Conservation (phyloP, 2,888 invertebrate genomes). For the Cinara cedri region DNA sequence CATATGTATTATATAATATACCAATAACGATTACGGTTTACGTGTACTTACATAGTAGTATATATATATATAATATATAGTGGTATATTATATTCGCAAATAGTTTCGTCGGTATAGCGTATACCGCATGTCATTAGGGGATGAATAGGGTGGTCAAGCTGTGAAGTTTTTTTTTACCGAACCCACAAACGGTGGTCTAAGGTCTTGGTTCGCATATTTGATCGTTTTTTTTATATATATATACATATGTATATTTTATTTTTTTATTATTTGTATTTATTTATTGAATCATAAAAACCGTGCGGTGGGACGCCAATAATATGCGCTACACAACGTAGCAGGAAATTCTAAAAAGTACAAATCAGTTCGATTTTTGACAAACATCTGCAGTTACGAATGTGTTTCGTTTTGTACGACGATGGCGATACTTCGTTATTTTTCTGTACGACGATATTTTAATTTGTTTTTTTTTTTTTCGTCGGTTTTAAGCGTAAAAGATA, state of each 20-base stretch:
- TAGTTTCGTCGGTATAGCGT: neutral
- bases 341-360: conserved; percentile 19
- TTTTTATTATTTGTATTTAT: conserved; percentile 28
- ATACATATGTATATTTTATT: no score
- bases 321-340: conserved; percentile 41
- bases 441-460: no score
- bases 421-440: no score
- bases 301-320: conserved; percentile 40
- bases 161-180: conserved; percentile 48
- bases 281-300: conserved; percentile 35
- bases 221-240: neutral
- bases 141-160: conserved; percentile 56
- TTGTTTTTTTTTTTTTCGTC: neutral
- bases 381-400: conserved; percentile 48
- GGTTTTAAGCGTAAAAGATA: neutral
- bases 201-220: conserved; percentile 53
- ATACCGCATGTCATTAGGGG: conserved; percentile 49
- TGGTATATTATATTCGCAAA: conserved; percentile 38
- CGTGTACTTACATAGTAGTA: neutral
- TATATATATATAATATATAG: no score
- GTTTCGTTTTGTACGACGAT: conserved; percentile 8
- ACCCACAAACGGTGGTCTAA: conserved; percentile 40
- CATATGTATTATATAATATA: conserved; percentile 14
- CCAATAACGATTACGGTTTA: neutral
- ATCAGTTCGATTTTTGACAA: conserved; percentile 40